Conservation (phyloP, 2,888 invertebrate genomes). For the Drosophila koepferae region DNA sequence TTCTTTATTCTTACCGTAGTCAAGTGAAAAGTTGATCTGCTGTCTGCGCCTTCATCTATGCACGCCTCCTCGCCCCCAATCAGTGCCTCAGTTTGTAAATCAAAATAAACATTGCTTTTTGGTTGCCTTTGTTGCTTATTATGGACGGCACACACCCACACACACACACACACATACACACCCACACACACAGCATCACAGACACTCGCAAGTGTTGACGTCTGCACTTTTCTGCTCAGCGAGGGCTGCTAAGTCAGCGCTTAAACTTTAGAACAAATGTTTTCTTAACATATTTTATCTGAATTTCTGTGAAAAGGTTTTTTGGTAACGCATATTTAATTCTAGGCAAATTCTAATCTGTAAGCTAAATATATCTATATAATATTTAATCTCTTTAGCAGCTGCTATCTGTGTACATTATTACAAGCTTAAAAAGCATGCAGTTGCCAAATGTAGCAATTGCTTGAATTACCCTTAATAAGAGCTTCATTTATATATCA, state of each 20-base stretch:
- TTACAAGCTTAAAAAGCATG: not conserved
- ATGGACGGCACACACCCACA: constrained; percentile 31
- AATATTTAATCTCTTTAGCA: not conserved
- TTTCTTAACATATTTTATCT: not conserved
- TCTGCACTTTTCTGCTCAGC: constrained; percentile 63
- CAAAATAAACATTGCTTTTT: constrained; percentile 76
- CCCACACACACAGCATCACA: constrained; percentile 4
- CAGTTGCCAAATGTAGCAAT: not conserved
- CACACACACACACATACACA: not conserved
- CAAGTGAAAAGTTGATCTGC: constrained; percentile 67
- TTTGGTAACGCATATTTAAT: not conserved
- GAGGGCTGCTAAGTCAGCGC: constrained; percentile 34
- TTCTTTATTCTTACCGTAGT: constrained; percentile 38
- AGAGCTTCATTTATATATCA: too few relatives aligned
- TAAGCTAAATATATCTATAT: not conserved
- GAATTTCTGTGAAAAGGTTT: not conserved
- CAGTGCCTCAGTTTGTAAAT: constrained; percentile 61
- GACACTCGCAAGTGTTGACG: constrained; percentile 59
- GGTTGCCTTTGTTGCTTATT: constrained; percentile 69
- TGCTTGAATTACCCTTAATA: too few relatives aligned
- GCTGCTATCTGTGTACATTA: not conserved
- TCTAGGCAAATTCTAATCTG: not conserved
- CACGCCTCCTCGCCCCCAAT: constrained; percentile 17
- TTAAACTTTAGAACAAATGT: constrained; percentile 10
- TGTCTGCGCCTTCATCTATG: constrained; percentile 30